Percentiles rank a stretch among this genome's conserved stretches.
These are phyloP conservation scores for Synergus umbraculus DNA, from an alignment of 2,888 invertebrate genomes.

Conservation along the genomic window DNA sequence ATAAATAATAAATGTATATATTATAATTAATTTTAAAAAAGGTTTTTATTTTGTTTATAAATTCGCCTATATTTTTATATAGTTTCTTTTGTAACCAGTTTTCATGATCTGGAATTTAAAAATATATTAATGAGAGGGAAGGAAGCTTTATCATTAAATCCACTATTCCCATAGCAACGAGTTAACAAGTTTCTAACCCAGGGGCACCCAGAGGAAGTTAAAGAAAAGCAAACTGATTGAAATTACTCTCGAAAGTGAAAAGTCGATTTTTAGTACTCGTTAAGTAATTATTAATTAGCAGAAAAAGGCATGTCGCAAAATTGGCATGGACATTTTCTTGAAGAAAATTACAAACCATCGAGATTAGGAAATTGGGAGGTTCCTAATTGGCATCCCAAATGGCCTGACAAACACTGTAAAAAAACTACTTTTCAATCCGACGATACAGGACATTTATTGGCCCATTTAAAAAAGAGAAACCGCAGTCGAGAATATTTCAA, in stretches of 20 bases:
- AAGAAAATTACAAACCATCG: constrained; percentile 61
- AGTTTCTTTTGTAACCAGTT: not conserved
- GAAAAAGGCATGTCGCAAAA: constrained; percentile 63
- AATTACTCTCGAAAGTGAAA: not conserved
- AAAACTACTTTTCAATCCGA: constrained; percentile 62
- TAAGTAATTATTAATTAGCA: not conserved
- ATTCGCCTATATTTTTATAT: not conserved
- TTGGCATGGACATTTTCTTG: constrained; percentile 67
- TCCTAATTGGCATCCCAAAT: constrained; percentile 65
- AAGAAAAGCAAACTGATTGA: not conserved
- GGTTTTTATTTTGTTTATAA: not conserved
- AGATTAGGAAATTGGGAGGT: constrained; percentile 68
- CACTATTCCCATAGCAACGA: constrained; percentile 47
- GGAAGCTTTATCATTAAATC: not conserved
- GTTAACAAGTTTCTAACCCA: constrained; percentile 31
- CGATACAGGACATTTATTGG: constrained; percentile 61
- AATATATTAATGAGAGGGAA: not conserved
- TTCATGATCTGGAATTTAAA: not conserved
- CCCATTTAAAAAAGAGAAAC: constrained; percentile 53
- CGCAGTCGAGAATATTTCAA: constrained; percentile 62
- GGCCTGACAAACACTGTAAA: constrained; percentile 63
- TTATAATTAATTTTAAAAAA: not conserved
- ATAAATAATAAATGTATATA: constrained; percentile 14
- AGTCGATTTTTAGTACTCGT: not conserved
- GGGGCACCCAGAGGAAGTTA: constrained; percentile 25